Evolutionary conservation across 2,888 invertebrate genomes (phyloP), one percentile per base, ranked within the genome.

Genomic region (Metellina segmentata): DNA sequence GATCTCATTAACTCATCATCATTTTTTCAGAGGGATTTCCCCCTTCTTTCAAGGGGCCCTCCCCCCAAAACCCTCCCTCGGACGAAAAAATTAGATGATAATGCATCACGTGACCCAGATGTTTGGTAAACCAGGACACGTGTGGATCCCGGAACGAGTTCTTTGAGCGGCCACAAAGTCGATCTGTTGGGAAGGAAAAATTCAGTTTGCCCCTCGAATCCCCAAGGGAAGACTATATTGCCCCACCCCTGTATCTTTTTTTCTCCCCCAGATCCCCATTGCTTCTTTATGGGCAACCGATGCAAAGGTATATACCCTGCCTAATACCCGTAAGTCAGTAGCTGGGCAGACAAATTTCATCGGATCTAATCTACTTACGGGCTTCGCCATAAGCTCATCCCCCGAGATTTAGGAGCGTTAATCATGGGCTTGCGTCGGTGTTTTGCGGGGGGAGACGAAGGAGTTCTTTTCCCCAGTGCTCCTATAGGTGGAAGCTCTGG

Each of bases 91-190:
- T 69, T 34, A 74, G 61, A 81, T 69, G 81, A 87, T 88, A 88
- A 85, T 85, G 34, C 71, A 74, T 79, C 91, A 92, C 88, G 85
- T 92, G 91, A 92, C 88, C 88, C 85, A 92, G 89, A 92, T 92
- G 91, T 89, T 92, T 92, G 91, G 91, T 92, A 92, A 92, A 92
- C 91, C 91, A 85, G 77, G 91, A 83, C 91, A 92, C 91, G 91
- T 92, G 91, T 83, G 49, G 71, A 49, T 34, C 83, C 74, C 90
- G 49, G 74, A 83, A 83, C 87, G 91, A 91, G 78, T 83, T 88
- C 83, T 88, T 82, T 72, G 71, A 88, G 82, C 88, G 79, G 85
- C 91, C 91, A 92, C 88, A 89, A 88, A 92, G 85, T 85, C 85
- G 83, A 34, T 83, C 91, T 83, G 72, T 51, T 71, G 91, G 91